Evolutionary conservation across 2,888 invertebrate genomes (phyloP), one percentile per base, ranked within the genome.

Genomic region (Flexamia atlantica): DNA sequence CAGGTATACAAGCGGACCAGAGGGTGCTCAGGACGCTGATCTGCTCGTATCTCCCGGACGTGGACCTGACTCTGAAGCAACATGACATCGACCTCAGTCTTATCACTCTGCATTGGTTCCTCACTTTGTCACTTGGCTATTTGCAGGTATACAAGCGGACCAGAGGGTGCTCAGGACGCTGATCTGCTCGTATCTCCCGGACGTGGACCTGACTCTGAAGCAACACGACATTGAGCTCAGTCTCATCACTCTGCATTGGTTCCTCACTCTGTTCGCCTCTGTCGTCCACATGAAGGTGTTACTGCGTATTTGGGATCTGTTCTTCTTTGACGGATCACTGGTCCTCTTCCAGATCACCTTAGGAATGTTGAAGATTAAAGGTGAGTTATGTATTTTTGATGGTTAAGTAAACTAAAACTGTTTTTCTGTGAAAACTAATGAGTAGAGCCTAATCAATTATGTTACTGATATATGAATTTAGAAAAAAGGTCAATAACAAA

Each of bases 241-340:
- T 82, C 92, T 99, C 82, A 98, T 99, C 88, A 98, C 98, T 23
- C 92, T 98, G 88, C 98, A 99, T 89, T 99, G 99, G 99, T 99
- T 99, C 74, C 92, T 99, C 80, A 99, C 99, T 1, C 90, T 99
- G 32, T 99, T 98, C 91, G 97, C 99, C 0, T 98, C 97, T 89
- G 98, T 99, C 79, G 97, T 99, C 2, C 97, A 98, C 89, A 98
- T 98, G 94, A 97, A 97, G 91, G 97, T 98, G 87, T 92, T 99
- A 85, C 92, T 96, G 60, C 93, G 99, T 86, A 94, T 99, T 87
- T 99, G 99, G 99, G 99, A 99, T 91, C 92, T 98, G 87, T 97
- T 99, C 90, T 98, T 99, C 90, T 95, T 97, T 88, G 98, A 98
- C 90, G 99, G 99, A 42, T 98, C 98, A 40, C 94, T 97, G 85